Evolutionary conservation across 2,113 vertebrate genomes (phyloP), one percentile per base, ranked within the genome.

Genomic region (Rhinopomastus cyanomelas): DNA sequence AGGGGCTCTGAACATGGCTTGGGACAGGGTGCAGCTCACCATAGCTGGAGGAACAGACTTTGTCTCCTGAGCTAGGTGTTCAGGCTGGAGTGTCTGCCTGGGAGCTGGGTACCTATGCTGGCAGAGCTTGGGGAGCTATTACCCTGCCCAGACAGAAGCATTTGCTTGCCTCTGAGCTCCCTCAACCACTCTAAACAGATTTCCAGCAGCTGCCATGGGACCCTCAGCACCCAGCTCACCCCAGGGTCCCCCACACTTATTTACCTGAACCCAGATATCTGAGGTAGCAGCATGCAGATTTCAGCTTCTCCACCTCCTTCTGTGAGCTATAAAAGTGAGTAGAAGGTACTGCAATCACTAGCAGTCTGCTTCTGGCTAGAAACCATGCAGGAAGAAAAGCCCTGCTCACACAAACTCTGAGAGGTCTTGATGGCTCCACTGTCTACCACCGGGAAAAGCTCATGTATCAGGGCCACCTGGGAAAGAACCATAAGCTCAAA

Each of bases 171-270:
- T 6, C 17, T 60, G 51, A 75, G 37, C 20, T 23, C 1, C 17
- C 23, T 30, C 1, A 3, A 2, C n/a, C 46, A 21, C 34, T 73
- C 36, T 64, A 30, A 55, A 2, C 30, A 52, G 21, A 64, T 49
- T 39, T 79, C 29, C 71, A 78, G 37, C 52, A 77, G 52, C 22
- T 66, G 18, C 51, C 48, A 49, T 0, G 0, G n/a, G 4, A 67
- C 1, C 20, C 51, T 53, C 4, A 20, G 30, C 16, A 30, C 18
- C 3, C 14, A 17, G 29, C 22, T 87, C 52, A 55, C 4, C 7
- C 19, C 25, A 32, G 9, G 30, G 16, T 89, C 19, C 52, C 0
- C 0, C 21, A 42, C 0, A 0, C 22, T 72, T 17, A 4, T 75
- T 69, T 75, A 5, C 49, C 62, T 51, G n/a, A 89, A 26, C 30